Percentiles rank a stretch among this genome's conserved stretches.
Conservation (phyloP, 1,140 invertebrate genomes). For the Ylistrum balloti region DNA sequence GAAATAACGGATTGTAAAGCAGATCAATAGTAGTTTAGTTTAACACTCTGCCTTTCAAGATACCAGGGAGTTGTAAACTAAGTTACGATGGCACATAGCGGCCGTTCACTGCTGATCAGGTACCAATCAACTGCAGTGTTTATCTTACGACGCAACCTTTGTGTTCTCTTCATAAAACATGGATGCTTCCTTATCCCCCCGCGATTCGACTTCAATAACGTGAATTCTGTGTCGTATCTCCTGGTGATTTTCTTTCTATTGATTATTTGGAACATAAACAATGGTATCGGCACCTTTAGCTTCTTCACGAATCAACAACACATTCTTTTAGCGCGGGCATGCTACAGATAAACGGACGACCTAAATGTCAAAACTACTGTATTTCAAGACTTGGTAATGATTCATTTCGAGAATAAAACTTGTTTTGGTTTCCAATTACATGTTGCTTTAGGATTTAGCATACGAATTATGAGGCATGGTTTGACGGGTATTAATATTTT, state of each 20-base stretch:
- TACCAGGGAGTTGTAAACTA: neutral
- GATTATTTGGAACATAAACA: neutral
- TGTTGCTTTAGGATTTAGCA: too few species aligned
- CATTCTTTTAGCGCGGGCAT: neutral
- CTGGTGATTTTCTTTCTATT: neutral
- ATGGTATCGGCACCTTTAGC: neutral
- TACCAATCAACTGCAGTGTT: neutral
- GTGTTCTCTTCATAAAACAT: slow-evolving; percentile 5
- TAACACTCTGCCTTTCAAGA: neutral
- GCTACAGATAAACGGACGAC: neutral
- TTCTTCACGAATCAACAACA: neutral
- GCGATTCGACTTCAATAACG: slow-evolving; percentile 19
- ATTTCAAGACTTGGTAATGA: neutral
- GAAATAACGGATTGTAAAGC: neutral
- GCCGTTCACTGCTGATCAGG: neutral
- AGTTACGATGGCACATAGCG: neutral
- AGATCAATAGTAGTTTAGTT: neutral
- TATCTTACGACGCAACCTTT: neutral
- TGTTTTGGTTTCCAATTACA: too few species aligned
- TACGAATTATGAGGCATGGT: too few species aligned
- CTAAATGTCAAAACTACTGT: slow-evolving; percentile 5
- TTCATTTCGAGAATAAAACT: too few species aligned
- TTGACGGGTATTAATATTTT: too few species aligned
- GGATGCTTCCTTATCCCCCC: neutral
- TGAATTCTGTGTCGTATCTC: neutral